Percentiles rank a stretch among this genome's conserved stretches.
Conservation (phyloP, 2,797 vertebrate genomes). For the Podargus strigoides region DNA sequence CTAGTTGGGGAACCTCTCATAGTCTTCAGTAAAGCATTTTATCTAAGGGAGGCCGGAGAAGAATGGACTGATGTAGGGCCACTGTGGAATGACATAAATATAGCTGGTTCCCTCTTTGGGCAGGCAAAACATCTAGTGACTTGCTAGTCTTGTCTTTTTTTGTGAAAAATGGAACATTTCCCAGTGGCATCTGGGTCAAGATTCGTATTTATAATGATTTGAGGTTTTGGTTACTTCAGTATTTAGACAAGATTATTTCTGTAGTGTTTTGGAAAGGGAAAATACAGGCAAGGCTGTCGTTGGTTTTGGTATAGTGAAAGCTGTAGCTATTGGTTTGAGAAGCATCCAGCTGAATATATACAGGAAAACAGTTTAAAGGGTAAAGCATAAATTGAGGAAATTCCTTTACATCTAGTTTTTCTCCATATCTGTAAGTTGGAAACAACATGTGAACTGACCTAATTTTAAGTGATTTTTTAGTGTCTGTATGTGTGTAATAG, state of each 20-base stretch:
- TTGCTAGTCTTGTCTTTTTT: background rate
- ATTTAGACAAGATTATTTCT: conserved; percentile 4
- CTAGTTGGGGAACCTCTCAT: background rate
- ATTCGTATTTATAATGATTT: background rate
- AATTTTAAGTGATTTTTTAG: background rate
- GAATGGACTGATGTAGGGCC: background rate
- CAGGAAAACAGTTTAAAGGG: background rate
- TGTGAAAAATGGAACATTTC: background rate
- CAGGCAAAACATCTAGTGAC: background rate
- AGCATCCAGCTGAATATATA: background rate
- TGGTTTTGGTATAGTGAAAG: background rate
- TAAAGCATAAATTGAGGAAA: background rate
- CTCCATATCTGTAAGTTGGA: background rate
- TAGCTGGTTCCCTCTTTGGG: background rate
- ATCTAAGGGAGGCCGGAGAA: background rate
- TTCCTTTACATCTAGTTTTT: background rate
- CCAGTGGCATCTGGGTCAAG: background rate
- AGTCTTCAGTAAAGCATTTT: background rate
- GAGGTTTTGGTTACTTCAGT: background rate
- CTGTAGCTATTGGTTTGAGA: background rate
- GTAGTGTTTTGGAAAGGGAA: background rate
- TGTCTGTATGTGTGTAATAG: background rate
- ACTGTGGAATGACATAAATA: background rate
- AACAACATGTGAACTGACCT: background rate
- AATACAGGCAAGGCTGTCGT: background rate